A percentile compares a stretch with the other conserved stretches of the same genome.
Evolutionary conservation across 2,888 invertebrate species (phyloP).

Genomic region (Tachina fera): DNA sequence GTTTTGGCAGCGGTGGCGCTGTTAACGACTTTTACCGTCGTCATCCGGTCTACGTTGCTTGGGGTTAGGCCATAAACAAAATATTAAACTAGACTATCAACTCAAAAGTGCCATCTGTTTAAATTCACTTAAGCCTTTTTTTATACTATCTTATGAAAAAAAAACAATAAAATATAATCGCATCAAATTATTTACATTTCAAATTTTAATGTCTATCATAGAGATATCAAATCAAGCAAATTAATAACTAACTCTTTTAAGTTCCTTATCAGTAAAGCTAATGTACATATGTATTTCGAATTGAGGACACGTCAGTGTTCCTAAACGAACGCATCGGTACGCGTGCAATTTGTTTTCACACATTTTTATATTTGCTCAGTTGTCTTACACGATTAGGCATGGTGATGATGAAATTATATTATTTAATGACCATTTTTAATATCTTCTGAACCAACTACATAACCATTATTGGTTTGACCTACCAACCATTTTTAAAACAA

Average conservation of each 20-base stretch:
- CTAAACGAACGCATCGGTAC: neutral
- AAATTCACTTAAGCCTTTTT: neutral
- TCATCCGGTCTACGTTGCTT: constrained; percentile 68
- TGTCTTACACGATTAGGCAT: neutral
- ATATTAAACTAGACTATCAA: neutral
- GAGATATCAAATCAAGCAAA: neutral
- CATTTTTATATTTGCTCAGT: neutral
- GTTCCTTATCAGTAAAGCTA: constrained; percentile 3
- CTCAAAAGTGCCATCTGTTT: constrained; percentile 37
- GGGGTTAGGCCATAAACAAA: constrained; percentile 54
- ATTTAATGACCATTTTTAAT: too few species aligned
- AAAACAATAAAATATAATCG: constrained; percentile 28
- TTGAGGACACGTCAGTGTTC: constrained; percentile 2
- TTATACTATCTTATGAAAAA: neutral
- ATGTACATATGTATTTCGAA: neutral
- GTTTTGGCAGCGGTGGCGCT: constrained; percentile 69
- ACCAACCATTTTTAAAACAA: too few species aligned
- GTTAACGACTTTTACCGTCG: constrained; percentile 70
- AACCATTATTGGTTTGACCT: too few species aligned
- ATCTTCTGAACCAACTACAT: too few species aligned
- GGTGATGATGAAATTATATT: neutral
- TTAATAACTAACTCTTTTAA: constrained; percentile 11
- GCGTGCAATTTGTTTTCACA: constrained; percentile 13
- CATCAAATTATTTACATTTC: constrained; percentile 8
- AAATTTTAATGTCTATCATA: neutral